Evolutionary conservation across 2,113 vertebrate species (phyloP), one percentile per base, ranked within the genome.

Genomic region (Morone saxatilis): DNA sequence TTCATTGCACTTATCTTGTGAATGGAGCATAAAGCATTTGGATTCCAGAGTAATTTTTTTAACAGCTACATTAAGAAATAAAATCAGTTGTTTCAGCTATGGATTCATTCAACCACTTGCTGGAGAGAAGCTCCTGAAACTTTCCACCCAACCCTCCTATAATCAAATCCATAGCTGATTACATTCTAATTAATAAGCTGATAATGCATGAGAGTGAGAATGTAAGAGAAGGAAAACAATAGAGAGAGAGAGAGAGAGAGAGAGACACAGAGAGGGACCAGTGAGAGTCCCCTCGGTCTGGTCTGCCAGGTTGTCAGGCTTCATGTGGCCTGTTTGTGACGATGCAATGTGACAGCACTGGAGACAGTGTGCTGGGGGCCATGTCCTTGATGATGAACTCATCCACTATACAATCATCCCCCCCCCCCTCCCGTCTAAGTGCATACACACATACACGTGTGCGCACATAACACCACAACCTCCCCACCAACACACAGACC

Each of bases 321-420:
- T 85, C 82, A 85, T 90, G 85, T 83, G 79, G 86, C 76, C 84
- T 80, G 85, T 88, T 87, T 88, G 90, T 82, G 75, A 65, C 71
- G 56, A 96, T 93, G 77, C 80, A 84, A 92, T 84, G 92, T 95
- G 95, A 95, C 94, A 92, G 93, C 90, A 71, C 63, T 87, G 86
- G 88, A 94, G 91, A 90, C 86, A 76, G 71, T 76, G 86, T 60
- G 89, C 93, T 90, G 74, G 76, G 63, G 88, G 92, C 89, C 89
- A 89, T 94, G 93, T 95, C 95, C 93, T 92, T 90, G 86, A 83
- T 86, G 89, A 83, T 86, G 83, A 85, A 91, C 88, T 93, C 92
- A 89, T 87, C 85, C 87, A 81, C 77, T 65, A 86, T 86, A 80
- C 76, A 63, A 69, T 81, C 86, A 45, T 47, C 68, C 40, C 66